These are phyloP conservation scores for Styela plicata DNA, from an alignment of 23 tunicate species.

Conservation along the genomic window DNA sequence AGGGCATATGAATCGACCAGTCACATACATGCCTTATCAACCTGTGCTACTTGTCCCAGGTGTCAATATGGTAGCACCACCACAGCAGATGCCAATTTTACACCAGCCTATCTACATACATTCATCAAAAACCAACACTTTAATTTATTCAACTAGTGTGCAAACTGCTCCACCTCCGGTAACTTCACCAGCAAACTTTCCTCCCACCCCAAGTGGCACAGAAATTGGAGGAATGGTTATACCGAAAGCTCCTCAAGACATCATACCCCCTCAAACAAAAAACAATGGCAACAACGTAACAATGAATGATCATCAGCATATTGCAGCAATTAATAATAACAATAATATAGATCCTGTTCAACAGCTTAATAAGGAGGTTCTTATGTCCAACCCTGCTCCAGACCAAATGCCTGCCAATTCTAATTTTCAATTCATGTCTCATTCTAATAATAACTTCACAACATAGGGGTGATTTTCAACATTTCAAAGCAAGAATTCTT, in stretches of 20 bases:
- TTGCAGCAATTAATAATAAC: background rate
- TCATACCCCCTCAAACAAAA: background rate
- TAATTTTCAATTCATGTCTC: background rate
- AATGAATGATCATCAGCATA: background rate
- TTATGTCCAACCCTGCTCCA: background rate
- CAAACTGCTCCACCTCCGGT: slow-evolving; percentile 21
- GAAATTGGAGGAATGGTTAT: background rate
- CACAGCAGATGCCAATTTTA: slow-evolving; percentile 20
- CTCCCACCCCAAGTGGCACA: background rate
- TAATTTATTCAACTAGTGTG: slow-evolving; percentile 24
- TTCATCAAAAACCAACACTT: slow-evolving; percentile 15
- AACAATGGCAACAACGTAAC: background rate
- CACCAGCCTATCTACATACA: slow-evolving; percentile 28
- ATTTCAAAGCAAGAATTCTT: background rate
- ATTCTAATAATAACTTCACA: background rate
- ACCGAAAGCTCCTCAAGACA: background rate
- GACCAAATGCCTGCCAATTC: background rate
- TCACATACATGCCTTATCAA: slow-evolving; percentile 31
- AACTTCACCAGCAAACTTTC: background rate
- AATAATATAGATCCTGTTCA: background rate
- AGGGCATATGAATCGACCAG: background rate
- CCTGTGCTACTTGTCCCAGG: slow-evolving; percentile 14
- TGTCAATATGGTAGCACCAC: background rate
- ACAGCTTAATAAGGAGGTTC: background rate
- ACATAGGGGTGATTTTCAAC: background rate